Base-by-base conservation (phyloP, 2,113 vertebrate species). In the Nicator chloris region DNA sequence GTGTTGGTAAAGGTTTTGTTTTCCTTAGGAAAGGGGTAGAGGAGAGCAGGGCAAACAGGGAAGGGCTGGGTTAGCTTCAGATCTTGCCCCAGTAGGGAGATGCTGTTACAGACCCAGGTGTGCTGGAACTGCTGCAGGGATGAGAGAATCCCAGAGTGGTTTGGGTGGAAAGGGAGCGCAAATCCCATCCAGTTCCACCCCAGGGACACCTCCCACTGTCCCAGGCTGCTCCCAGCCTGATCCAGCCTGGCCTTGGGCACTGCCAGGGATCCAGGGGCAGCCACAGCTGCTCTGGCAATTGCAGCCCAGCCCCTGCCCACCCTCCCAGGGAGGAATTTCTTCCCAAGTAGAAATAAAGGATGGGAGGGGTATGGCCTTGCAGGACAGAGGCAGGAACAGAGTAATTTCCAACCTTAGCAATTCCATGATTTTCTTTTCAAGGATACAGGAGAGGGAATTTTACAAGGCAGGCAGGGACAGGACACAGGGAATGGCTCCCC, bases 141-240 rank as follows among this genome's bases (percentile, higher is more conserved):
- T 20, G 44, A 24, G 77, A n/a, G 45, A 26, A 19, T 15, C n/a
- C 22, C 21, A 0, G 45, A 28, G 30, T 2, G 39, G 2, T 18
- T 11, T n/a, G 78, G 23, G 33, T n/a, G 12, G 44, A 45, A 21
- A n/a, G 20, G 35, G 53, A 30, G 7, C 51, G 6, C 4, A 30
- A 2, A 53, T 0, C 16, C 0, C 69, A 22, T 2, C 53, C 27
- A 9, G 6, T 7, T 0, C n/a, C 35, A 21, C 13, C 47, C 15
- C 75, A 73, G 60, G 33, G 60, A 30, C 86, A 5, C 15, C 33
- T 73, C 3, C 68, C 44, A 7, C 15, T 9, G 19, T 10, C 11
- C 57, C 57, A 31, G 40, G 22, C 6, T 37, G 37, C 51, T 39
- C 49, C 40, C 7, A 51, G 10, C 35, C 27, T 47, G 40, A 42